These are phyloP conservation scores for Pectinophora gossypiella DNA, from an alignment of 1,140 invertebrate genomes.

Conservation along the genomic window DNA sequence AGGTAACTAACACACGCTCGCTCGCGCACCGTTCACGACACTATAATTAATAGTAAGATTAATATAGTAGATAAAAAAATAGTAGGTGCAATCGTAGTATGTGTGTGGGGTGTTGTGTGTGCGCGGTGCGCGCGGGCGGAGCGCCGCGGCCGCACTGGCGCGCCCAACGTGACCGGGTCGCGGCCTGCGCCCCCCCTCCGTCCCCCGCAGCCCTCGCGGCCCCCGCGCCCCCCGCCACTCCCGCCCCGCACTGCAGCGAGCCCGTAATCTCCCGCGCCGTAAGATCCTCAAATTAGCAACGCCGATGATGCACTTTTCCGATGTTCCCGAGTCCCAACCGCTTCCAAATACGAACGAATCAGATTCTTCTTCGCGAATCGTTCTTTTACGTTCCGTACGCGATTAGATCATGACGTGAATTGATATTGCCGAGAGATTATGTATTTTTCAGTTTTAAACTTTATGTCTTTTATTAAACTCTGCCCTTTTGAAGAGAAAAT, in stretches of 20 bases:
- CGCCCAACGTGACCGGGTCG: constrained; percentile 63
- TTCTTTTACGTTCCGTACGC: too few relatives aligned
- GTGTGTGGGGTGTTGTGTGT: constrained; percentile 11
- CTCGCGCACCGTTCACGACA: neutral
- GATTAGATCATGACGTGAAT: too few relatives aligned
- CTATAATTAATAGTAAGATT: neutral
- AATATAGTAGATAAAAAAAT: constrained; percentile 2
- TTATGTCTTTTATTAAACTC: too few relatives aligned
- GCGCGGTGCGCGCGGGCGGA: constrained; percentile 54
- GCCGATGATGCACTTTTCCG: constrained; percentile 57
- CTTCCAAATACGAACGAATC: too few relatives aligned
- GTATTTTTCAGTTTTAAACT: too few relatives aligned
- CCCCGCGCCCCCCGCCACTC: constrained; percentile 21
- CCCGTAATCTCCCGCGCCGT: constrained; percentile 56
- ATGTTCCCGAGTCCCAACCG: too few relatives aligned
- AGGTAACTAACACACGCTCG: neutral
- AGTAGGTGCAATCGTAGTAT: neutral
- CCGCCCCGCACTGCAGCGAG: constrained; percentile 62
- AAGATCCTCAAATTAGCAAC: constrained; percentile 63
- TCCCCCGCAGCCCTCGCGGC: constrained; percentile 14
- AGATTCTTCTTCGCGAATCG: too few relatives aligned
- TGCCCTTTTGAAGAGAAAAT: too few relatives aligned
- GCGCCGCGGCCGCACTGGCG: constrained; percentile 62
- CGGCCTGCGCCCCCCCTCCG: constrained; percentile 29
- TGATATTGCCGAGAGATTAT: too few relatives aligned